Evolutionary conservation across 2,797 vertebrate species (phyloP), one percentile per base, ranked within the genome.

Genomic region (Pangasius djambal): DNA sequence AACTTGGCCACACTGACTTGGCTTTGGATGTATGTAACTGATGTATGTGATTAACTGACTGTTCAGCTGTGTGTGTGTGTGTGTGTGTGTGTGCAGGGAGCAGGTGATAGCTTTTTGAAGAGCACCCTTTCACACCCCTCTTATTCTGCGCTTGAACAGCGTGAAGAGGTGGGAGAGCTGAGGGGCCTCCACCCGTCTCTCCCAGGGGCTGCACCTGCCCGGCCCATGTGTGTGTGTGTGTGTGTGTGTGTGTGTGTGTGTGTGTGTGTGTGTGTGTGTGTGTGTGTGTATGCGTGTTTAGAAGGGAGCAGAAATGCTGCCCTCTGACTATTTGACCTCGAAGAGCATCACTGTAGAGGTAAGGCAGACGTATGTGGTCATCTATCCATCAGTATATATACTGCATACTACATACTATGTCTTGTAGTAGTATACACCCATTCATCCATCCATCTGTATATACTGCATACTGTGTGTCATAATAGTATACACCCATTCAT

Each of bases 61-160:
- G 86, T 44, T 83, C 48, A 85, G 79, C 48, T 63, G 70, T 57
- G 34, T 50, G 55, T 88, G 69, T 55, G 88, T 81, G 67, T 59
- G 48, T 52, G 48, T 48, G 90, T 86, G 90, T 93, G 90, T 93
- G 92, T 86, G 88, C 59, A 94, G 95, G 94, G 95, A 96, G 96
- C 96, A 97, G 96, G 96, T 97, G 96, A 97, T 96, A 94, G 95
- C 95, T 96, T 95, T 96, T 94, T 96, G 94, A 95, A 96, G 95
- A 93, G 96, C 95, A 94, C 95, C 95, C 96, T 95, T 96, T 96
- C 95, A 96, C 95, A 95, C 95, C 95, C 95, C 95, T 96, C 95
- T 95, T 95, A 96, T 96, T 96, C 96, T 96, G 93, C 93, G 85
- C 91, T 94, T 96, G 95, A 96, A 95, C 96, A 95, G 96, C 95